phyloP scores from a whole-genome alignment of 2,113 vertebrate species.

The Dissostichus mawsoni region DNA sequence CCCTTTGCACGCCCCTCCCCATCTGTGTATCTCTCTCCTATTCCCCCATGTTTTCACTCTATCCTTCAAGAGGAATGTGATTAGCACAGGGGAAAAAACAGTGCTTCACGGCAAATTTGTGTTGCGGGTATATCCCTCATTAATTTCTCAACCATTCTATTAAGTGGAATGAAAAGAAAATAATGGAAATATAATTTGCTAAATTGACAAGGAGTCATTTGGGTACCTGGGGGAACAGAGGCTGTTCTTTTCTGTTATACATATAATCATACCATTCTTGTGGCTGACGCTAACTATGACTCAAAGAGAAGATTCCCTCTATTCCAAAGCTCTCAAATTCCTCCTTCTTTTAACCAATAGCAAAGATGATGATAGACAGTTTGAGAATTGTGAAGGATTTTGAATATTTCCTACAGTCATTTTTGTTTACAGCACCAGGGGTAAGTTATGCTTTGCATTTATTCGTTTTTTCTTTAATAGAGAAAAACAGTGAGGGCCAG shows the following conservation, averaged over 20 bases:
- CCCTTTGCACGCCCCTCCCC: slow-evolving; percentile 32
- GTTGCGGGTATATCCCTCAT: slow-evolving; percentile 68
- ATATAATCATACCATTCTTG: slow-evolving; percentile 44
- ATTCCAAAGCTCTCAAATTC: slow-evolving; percentile 24
- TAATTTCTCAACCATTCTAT: slow-evolving; percentile 75
- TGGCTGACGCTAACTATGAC: slow-evolving; percentile 31
- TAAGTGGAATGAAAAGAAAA: slow-evolving; percentile 77
- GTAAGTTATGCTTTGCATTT: background rate
- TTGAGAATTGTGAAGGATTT: slow-evolving; percentile 15
- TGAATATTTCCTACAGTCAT: slow-evolving; percentile 1
- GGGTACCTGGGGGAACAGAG: slow-evolving; percentile 58
- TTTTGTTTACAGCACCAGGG: slow-evolving; percentile 24
- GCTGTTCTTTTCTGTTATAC: slow-evolving; percentile 49
- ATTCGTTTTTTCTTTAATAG: slow-evolving; percentile 16
- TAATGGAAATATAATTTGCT: slow-evolving; percentile 75
- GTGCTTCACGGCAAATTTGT: slow-evolving; percentile 64
- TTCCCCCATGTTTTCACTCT: slow-evolving; percentile 25
- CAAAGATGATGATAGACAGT: slow-evolving; percentile 17
- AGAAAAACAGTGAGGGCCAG: background rate
- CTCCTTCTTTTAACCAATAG: background rate
- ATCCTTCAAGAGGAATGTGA: slow-evolving; percentile 61
- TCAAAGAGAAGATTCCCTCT: slow-evolving; percentile 24
- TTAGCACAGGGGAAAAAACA: slow-evolving; percentile 43
- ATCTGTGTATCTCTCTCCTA: slow-evolving; percentile 12
- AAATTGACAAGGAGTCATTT: slow-evolving; percentile 67